Conservation (phyloP, 2,113 vertebrate genomes). For the Mormyrus lacerda region DNA sequence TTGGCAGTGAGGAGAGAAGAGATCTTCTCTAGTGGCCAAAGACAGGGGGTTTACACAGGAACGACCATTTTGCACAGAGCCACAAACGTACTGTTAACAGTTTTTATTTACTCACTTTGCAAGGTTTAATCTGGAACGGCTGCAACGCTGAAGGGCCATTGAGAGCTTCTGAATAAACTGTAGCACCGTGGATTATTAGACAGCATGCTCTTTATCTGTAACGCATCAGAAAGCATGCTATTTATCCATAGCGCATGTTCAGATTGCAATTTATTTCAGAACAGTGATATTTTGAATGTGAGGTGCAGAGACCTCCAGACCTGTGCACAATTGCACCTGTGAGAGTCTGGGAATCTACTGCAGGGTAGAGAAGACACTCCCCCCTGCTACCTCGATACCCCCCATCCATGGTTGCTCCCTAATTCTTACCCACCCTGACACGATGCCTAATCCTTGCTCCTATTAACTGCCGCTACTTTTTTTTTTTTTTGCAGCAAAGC, state of each 20-base stretch:
- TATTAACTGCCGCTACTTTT: slow-evolving; percentile 28
- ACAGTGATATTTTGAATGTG: not conserved
- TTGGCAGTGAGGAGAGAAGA: not conserved
- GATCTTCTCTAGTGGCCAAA: not conserved
- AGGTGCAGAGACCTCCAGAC: not conserved
- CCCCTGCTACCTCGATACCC: not conserved
- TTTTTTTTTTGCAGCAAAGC: slow-evolving; percentile 30
- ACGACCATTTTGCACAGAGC: not conserved
- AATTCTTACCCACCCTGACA: slow-evolving; percentile 37
- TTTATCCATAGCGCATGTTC: not conserved
- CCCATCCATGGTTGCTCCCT: slow-evolving; percentile 33
- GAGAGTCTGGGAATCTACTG: not conserved
- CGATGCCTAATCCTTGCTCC: slow-evolving; percentile 37
- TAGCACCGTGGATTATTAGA: not conserved
- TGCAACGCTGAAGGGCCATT: not conserved
- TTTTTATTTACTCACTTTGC: not conserved
- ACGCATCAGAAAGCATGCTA: not conserved
- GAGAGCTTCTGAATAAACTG: not conserved
- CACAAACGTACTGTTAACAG: not conserved
- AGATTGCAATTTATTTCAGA: not conserved
- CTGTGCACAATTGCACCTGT: not conserved
- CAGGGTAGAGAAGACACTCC: not conserved
- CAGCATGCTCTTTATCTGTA: not conserved
- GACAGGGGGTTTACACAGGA: too few species aligned
- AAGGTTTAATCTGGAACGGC: not conserved